Evolutionary conservation across 1,140 invertebrate genomes (phyloP).

Genomic region (Hycleus cichorii): DNA sequence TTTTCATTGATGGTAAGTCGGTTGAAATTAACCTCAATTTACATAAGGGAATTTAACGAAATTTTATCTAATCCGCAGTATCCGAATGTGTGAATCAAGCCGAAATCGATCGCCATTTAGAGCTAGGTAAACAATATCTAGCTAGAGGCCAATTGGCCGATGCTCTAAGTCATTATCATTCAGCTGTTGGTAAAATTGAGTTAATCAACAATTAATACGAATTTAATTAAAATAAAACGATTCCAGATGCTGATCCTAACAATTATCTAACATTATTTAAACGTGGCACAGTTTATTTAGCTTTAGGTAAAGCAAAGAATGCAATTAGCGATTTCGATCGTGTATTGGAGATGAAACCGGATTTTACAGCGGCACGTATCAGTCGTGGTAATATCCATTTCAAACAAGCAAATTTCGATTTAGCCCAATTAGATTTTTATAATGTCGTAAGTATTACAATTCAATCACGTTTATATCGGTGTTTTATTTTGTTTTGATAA

Average conservation of each 20-base stretch:
- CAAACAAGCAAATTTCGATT: constrained; percentile 79
- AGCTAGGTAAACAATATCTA: constrained; percentile 85
- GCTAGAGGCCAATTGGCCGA: constrained; percentile 89
- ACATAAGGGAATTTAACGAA: no score
- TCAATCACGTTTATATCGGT: not conserved
- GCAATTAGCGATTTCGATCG: constrained; percentile 88
- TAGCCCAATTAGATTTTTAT: constrained; percentile 76
- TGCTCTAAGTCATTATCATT: constrained; percentile 95
- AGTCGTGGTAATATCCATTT: constrained; percentile 83
- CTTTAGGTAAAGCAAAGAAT: constrained; percentile 91
- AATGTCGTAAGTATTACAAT: constrained; percentile 64
- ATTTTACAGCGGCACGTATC: constrained; percentile 83
- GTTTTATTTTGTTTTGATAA: constrained; percentile 19
- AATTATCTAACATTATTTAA: constrained; percentile 95
- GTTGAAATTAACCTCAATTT: constrained; percentile 16
- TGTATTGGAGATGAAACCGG: constrained; percentile 88
- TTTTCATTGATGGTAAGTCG: constrained; percentile 30
- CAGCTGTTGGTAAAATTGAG: constrained; percentile 78
- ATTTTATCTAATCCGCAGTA: constrained; percentile 40
- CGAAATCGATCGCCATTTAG: constrained; percentile 88
- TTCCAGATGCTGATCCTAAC: constrained; percentile 85
- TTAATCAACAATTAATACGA: not conserved
- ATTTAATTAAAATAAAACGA: constrained; percentile 8
- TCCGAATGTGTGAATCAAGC: constrained; percentile 55
- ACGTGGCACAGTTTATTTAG: constrained; percentile 93